These are phyloP conservation scores for Orius insidiosus DNA, from an alignment of 1,140 invertebrate species.

Conservation along the genomic window DNA sequence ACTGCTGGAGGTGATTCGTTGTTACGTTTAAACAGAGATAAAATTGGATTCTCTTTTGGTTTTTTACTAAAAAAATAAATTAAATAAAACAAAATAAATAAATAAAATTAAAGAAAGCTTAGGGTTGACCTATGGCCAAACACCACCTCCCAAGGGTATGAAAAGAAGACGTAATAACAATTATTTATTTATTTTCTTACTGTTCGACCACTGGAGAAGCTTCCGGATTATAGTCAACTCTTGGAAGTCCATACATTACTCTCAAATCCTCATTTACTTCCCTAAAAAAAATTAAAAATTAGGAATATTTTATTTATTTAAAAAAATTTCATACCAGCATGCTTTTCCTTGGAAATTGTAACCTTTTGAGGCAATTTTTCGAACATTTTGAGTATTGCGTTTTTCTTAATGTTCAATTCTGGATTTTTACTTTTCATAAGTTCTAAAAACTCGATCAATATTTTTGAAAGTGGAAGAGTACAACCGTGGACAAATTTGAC, in stretches of 20 bases:
- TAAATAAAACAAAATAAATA: neutral
- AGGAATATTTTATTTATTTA: neutral
- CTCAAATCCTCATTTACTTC: neutral
- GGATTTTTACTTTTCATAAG: slow-evolving; percentile 3
- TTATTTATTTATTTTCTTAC: neutral
- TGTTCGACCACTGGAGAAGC: neutral
- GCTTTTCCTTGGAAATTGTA: slow-evolving; percentile 1
- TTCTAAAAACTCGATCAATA: slow-evolving; percentile 9
- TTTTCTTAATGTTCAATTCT: slow-evolving; percentile 2
- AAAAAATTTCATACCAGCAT: slow-evolving; percentile 4
- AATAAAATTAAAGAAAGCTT: too few relatives aligned
- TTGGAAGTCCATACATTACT: neutral
- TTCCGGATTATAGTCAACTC: neutral
- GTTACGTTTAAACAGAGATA: slow-evolving; percentile 4
- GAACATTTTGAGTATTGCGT: slow-evolving; percentile 8
- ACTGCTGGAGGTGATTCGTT: neutral
- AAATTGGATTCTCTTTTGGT: slow-evolving; percentile 4
- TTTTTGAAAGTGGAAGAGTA: neutral
- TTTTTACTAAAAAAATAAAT: slow-evolving; percentile 4
- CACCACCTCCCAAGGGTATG: too few relatives aligned
- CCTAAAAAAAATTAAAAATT: slow-evolving; percentile 1
- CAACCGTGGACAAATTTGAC: slow-evolving; percentile 12
- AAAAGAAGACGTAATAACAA: too few relatives aligned
- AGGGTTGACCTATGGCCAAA: too few relatives aligned
- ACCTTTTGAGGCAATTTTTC: slow-evolving; percentile 8